Evolutionary conservation across 2,797 vertebrate species (phyloP).

Genomic region (Acipenser oxyrinchus): DNA sequence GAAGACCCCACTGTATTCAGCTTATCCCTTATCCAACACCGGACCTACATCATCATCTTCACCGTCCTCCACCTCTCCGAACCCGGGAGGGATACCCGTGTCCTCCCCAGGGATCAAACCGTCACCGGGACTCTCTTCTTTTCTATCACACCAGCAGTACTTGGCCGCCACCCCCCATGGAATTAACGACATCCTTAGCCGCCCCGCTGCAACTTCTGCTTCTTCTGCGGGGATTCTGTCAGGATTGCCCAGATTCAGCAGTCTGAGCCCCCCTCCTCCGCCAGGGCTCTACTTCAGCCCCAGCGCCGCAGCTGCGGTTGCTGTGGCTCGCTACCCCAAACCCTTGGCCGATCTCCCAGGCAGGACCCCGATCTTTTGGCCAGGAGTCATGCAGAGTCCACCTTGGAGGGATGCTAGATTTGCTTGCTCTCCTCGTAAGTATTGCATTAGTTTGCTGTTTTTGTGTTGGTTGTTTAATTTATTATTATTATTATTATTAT

Average conservation of each 20-base stretch:
- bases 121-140: slow-evolving; percentile 52
- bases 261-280: slow-evolving; percentile 82
- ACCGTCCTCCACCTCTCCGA: slow-evolving; percentile 73
- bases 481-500: neutral
- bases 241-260: slow-evolving; percentile 83
- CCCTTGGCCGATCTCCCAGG: slow-evolving; percentile 86
- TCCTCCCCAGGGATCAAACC: slow-evolving; percentile 64
- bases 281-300: slow-evolving; percentile 80
- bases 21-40: slow-evolving; percentile 68
- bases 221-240: slow-evolving; percentile 74
- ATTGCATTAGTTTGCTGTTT: neutral
- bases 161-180: slow-evolving; percentile 85
- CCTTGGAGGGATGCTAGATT: slow-evolving; percentile 96
- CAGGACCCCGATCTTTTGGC: slow-evolving; percentile 95
- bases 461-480: neutral
- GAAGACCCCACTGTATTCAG: slow-evolving; percentile 86
- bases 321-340: slow-evolving; percentile 90
- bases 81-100: slow-evolving; percentile 65
- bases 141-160: slow-evolving; percentile 70
- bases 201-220: slow-evolving; percentile 61
- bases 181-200: slow-evolving; percentile 93
- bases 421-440: slow-evolving; percentile 87
- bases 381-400: slow-evolving; percentile 89
- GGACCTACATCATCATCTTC: slow-evolving; percentile 71
- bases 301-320: slow-evolving; percentile 70